phyloP scores from a whole-genome alignment of 2,888 invertebrate species.

The Eupithecia insigniata region DNA sequence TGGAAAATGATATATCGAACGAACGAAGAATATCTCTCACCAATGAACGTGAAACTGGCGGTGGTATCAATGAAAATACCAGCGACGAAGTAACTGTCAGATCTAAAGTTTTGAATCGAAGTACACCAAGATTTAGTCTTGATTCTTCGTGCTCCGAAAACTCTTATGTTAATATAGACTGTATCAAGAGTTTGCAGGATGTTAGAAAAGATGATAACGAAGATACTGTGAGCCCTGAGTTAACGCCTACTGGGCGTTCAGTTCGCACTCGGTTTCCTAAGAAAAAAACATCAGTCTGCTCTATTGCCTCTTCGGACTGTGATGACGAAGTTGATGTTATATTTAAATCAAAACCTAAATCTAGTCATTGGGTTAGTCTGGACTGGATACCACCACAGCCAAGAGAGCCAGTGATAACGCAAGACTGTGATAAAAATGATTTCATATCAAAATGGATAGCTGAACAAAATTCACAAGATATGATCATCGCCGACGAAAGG shows the following conservation, averaged over 20 bases:
- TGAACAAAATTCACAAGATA: slow-evolving; percentile 78
- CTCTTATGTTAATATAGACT: slow-evolving; percentile 83
- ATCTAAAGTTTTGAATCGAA: slow-evolving; percentile 72
- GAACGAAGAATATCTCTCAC: slow-evolving; percentile 79
- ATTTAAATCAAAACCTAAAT: slow-evolving; percentile 84
- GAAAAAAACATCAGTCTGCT: slow-evolving; percentile 82
- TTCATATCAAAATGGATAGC: slow-evolving; percentile 83
- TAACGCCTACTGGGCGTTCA: slow-evolving; percentile 68
- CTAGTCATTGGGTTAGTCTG: slow-evolving; percentile 84
- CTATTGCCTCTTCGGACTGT: slow-evolving; percentile 81
- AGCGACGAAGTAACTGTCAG: slow-evolving; percentile 71
- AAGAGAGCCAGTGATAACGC: slow-evolving; percentile 80
- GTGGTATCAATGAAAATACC: slow-evolving; percentile 66
- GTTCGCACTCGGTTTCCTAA: slow-evolving; percentile 75
- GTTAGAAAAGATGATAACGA: slow-evolving; percentile 75
- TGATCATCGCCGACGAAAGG: slow-evolving; percentile 76
- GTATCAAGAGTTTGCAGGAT: slow-evolving; percentile 82
- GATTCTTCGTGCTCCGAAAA: slow-evolving; percentile 84
- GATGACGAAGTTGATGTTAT: slow-evolving; percentile 83
- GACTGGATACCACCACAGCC: slow-evolving; percentile 82
- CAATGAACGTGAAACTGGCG: slow-evolving; percentile 79
- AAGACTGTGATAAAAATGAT: slow-evolving; percentile 83
- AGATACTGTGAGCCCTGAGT: slow-evolving; percentile 63
- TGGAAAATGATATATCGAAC: slow-evolving; percentile 81
- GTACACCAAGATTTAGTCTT: slow-evolving; percentile 79